Evolutionary conservation across 2,888 invertebrate genomes (phyloP).

Genomic region (Tiliacea aurago): DNA sequence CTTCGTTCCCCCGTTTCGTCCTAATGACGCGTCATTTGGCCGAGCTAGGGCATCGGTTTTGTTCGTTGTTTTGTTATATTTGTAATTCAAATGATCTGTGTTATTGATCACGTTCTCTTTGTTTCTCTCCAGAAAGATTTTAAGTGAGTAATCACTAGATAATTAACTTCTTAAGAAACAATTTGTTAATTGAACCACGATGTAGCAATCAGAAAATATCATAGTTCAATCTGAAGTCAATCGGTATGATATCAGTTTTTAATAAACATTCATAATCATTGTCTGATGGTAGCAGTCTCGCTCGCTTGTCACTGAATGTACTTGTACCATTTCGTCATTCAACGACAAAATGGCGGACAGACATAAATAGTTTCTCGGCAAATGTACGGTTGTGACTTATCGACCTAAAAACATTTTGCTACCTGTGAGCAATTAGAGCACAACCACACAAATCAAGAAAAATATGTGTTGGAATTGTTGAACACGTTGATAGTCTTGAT

Average conservation of each 20-base stretch:
- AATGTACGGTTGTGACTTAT: slow-evolving; percentile 81
- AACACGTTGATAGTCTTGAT: slow-evolving; percentile 35
- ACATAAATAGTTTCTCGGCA: slow-evolving; percentile 82
- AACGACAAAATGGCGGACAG: slow-evolving; percentile 87
- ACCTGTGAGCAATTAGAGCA: slow-evolving; percentile 64
- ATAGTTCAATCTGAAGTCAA: slow-evolving; percentile 20
- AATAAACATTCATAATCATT: slow-evolving; percentile 48
- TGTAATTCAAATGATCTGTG: slow-evolving; percentile 83
- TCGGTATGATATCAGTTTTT: slow-evolving; percentile 35
- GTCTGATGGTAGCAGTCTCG: slow-evolving; percentile 55
- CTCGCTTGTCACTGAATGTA: slow-evolving; percentile 65
- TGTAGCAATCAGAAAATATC: slow-evolving; percentile 29
- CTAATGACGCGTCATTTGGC: slow-evolving; percentile 85
- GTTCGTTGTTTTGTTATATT: slow-evolving; percentile 82
- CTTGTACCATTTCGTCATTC: slow-evolving; percentile 80
- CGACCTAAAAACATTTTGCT: slow-evolving; percentile 76
- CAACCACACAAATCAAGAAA: slow-evolving; percentile 58
- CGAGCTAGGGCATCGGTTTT: slow-evolving; percentile 84
- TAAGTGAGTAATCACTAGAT: slow-evolving; percentile 60
- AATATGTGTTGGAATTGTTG: slow-evolving; percentile 41
- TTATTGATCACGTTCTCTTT: slow-evolving; percentile 77
- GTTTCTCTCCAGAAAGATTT: slow-evolving; percentile 72
- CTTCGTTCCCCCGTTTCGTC: slow-evolving; percentile 80
- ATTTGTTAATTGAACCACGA: slow-evolving; percentile 27
- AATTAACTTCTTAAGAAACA: slow-evolving; percentile 33